A percentile compares a stretch with the other conserved stretches of the same genome.
phyloP scores from a whole-genome alignment of 2,113 vertebrate species.

The Mesoclemmys tuberculata region DNA sequence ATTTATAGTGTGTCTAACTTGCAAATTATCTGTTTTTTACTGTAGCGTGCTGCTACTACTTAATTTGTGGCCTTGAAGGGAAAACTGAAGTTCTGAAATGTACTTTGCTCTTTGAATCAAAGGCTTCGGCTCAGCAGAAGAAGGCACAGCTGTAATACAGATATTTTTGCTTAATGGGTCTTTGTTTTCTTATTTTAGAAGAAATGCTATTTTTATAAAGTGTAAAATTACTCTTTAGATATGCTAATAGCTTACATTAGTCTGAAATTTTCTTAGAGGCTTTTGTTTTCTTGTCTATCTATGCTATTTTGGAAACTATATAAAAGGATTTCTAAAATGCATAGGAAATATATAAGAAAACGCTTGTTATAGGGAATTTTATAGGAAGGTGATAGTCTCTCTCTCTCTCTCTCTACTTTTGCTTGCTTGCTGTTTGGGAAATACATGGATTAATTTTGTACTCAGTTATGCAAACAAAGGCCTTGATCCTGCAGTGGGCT shows the following conservation, averaged over 20 bases:
- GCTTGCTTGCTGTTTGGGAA: not conserved
- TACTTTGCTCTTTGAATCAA: conserved; percentile 42
- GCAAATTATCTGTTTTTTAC: not conserved
- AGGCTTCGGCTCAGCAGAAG: conserved; percentile 8
- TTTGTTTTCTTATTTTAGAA: not conserved
- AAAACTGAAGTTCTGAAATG: conserved; percentile 29
- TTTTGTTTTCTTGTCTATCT: not conserved
- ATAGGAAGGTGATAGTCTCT: not conserved
- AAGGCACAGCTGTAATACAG: not conserved
- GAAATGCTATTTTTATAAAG: not conserved
- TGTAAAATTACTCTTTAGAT: not conserved
- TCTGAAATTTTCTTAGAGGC: not conserved
- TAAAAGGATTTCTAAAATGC: not conserved
- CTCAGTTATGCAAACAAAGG: not conserved
- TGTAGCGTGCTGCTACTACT: not conserved
- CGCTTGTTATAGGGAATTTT: not conserved
- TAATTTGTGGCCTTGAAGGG: conserved; percentile 23
- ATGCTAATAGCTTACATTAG: not conserved
- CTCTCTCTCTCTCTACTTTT: not conserved
- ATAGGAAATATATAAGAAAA: not conserved
- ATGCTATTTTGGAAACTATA: accelerated
- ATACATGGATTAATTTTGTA: not conserved
- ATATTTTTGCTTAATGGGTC: not conserved
- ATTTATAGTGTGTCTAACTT: not conserved
- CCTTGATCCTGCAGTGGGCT: not conserved